phyloP scores from a whole-genome alignment of 2,113 vertebrate genomes.

The Osmerus mordax region DNA sequence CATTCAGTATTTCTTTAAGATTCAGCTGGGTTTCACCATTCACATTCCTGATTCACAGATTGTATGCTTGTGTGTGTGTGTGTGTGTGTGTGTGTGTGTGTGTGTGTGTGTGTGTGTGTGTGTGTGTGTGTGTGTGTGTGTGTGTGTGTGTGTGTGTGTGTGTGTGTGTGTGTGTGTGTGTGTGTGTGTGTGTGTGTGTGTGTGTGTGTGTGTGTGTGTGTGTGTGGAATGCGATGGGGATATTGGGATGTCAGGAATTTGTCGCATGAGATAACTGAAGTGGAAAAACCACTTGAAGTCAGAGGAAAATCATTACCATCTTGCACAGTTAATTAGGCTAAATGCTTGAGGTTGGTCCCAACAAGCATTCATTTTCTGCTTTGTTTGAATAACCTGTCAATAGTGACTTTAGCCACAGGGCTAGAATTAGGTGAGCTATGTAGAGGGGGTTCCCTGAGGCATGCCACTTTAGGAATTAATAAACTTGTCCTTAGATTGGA shows the following conservation, averaged over 20 bases:
- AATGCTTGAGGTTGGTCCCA: slow-evolving; percentile 19
- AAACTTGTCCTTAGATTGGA: slow-evolving; percentile 24
- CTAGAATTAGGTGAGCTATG: background rate
- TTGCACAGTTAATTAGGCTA: slow-evolving; percentile 25
- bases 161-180: background rate
- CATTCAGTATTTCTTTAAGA: too few species aligned
- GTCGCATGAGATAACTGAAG: background rate
- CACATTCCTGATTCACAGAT: background rate
- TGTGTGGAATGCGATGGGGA: background rate
- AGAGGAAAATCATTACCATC: slow-evolving; percentile 26
- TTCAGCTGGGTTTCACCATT: too few species aligned
- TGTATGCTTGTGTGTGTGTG: background rate
- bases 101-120: background rate
- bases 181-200: background rate
- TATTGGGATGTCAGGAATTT: slow-evolving; percentile 1
- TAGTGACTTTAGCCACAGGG: background rate
- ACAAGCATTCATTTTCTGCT: slow-evolving; percentile 11
- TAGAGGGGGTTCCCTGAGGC: background rate
- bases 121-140: background rate
- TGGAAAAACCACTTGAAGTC: slow-evolving; percentile 9
- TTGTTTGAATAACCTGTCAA: slow-evolving; percentile 4
- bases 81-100: background rate
- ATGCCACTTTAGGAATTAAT: slow-evolving; percentile 15
- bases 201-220: background rate
- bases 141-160: background rate